Percentiles rank a stretch among this genome's conserved stretches.
phyloP scores from a whole-genome alignment of 2,797 vertebrate species.

The Gephyroberyx darwinii region DNA sequence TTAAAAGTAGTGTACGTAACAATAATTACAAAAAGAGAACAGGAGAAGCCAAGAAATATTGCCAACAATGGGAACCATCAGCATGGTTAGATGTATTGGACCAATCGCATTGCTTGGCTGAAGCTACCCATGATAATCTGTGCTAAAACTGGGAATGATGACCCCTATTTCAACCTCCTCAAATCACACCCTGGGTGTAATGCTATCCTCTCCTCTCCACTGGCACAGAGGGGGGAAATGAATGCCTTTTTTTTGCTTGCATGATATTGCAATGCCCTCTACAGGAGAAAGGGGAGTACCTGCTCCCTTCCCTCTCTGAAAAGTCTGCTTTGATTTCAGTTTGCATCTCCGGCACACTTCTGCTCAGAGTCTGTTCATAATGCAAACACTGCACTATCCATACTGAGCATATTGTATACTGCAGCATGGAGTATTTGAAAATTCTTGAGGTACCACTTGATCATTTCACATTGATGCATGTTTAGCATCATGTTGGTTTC shows the following conservation, averaged over 20 bases:
- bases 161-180: background rate
- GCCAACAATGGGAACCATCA: background rate
- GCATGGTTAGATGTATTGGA: too few relatives aligned
- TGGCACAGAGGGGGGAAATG: too few relatives aligned
- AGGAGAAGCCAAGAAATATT: too few relatives aligned
- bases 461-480: too few relatives aligned
- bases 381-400: background rate
- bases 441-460: background rate
- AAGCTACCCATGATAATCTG: background rate
- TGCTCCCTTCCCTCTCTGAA: background rate
- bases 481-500: background rate
- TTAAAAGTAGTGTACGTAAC: too few relatives aligned
- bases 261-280: constrained; percentile 56
- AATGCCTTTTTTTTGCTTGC: background rate
- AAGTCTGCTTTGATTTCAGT: background rate
- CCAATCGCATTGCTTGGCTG: background rate
- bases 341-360: background rate
- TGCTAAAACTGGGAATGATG: background rate
- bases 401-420: background rate
- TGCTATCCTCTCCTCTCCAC: background rate
- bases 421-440: background rate
- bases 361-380: background rate
- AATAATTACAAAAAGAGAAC: too few relatives aligned
- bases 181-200: background rate
- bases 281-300: constrained; percentile 38